A percentile compares a stretch with the other conserved stretches of the same genome.
Conservation (phyloP, 2,113 vertebrate species). For the Rutilus rutilus region DNA sequence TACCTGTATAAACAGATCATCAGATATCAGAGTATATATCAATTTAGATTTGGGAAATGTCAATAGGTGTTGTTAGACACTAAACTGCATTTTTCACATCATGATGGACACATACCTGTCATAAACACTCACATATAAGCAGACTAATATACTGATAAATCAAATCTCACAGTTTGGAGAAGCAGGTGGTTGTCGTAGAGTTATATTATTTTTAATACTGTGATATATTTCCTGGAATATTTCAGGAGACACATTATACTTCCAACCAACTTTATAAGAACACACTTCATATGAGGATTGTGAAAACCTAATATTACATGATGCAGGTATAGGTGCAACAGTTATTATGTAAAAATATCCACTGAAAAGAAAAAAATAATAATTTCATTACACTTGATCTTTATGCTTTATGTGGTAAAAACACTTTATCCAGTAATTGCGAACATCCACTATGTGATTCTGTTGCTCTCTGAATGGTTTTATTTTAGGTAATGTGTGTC, state of each 20-base stretch:
- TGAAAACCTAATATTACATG: neutral
- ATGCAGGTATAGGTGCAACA: neutral
- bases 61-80: neutral
- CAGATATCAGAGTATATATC: no score
- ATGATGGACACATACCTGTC: neutral
- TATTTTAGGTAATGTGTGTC: neutral
- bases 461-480: neutral
- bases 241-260: neutral
- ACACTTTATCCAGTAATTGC: neutral
- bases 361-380: neutral
- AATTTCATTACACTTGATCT: neutral
- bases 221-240: neutral
- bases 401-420: neutral
- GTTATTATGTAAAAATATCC: neutral
- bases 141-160: neutral
- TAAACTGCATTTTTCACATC: neutral
- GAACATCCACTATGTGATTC: neutral
- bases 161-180: neutral
- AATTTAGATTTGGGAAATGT: neutral
- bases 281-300: neutral
- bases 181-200: neutral
- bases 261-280: neutral
- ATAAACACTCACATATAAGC: neutral
- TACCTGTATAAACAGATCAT: neutral
- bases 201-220: neutral